Percentiles rank a stretch among this genome's conserved stretches.
These are phyloP conservation scores for Zalophus californianus DNA, from an alignment of 2,797 vertebrate species.

Conservation along the genomic window DNA sequence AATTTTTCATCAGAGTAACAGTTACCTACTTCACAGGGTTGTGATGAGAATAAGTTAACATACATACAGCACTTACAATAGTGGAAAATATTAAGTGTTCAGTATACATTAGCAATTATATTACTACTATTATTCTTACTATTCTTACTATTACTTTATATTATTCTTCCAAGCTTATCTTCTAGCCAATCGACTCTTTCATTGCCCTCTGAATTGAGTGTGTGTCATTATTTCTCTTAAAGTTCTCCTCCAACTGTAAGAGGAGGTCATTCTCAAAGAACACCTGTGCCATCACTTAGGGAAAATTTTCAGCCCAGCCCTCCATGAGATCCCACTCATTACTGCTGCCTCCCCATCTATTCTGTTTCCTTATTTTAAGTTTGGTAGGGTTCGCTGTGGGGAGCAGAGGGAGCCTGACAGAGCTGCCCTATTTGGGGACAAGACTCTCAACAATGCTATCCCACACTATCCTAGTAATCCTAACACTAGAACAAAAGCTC, in stretches of 20 bases:
- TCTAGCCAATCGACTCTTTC: neutral
- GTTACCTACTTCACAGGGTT: neutral
- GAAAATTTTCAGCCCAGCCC: neutral
- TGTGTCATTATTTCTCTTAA: neutral
- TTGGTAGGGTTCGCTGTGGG: neutral
- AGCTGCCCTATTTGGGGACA: too few relatives aligned
- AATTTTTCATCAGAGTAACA: neutral
- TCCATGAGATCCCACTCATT: neutral
- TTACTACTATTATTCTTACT: neutral
- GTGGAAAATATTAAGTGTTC: conserved; percentile 2
- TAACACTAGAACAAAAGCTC: neutral
- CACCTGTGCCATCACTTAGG: neutral
- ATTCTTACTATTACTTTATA: neutral
- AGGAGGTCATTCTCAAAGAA: neutral
- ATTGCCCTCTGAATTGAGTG: neutral
- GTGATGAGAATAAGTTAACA: neutral
- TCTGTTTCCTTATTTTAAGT: conserved; percentile 2
- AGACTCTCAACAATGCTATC: neutral
- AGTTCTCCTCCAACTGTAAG: neutral
- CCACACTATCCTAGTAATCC: neutral
- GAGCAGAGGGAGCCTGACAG: neutral
- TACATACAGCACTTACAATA: neutral
- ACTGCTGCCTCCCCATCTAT: neutral
- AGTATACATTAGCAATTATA: neutral
- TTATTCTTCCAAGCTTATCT: neutral